Conservation (phyloP, 2,113 vertebrate species). For the Sminthopsis crassicaudata region DNA sequence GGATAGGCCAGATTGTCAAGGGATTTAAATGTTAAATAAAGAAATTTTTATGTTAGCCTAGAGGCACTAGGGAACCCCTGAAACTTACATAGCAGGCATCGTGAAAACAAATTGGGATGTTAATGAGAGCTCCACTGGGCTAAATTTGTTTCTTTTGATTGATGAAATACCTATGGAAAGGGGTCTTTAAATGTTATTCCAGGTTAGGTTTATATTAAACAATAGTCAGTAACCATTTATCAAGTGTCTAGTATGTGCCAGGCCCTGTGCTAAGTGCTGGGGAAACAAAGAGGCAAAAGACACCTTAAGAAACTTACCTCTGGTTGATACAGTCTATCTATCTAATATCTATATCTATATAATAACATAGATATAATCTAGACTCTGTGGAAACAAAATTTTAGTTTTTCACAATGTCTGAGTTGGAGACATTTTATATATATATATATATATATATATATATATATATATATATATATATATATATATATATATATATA, state of each 20-base stretch:
- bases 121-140: neutral
- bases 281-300: conserved; percentile 14
- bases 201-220: neutral
- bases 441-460: no score
- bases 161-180: neutral
- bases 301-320: neutral
- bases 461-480: no score
- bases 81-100: neutral
- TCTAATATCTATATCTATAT: no score
- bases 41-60: neutral
- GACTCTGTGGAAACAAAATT: neutral
- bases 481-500: no score
- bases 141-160: neutral
- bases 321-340: neutral
- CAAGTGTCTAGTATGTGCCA: neutral
- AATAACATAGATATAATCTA: conserved; percentile 1
- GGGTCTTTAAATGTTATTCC: neutral
- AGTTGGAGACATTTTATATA: conserved; percentile 24
- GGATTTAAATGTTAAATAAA: neutral
- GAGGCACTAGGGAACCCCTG: neutral
- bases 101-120: neutral
- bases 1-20: neutral
- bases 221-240: neutral
- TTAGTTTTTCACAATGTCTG: conserved; percentile 35
- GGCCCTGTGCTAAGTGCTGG: neutral